A percentile compares a stretch with the other conserved stretches of the same genome.
Evolutionary conservation across 2,888 invertebrate species (phyloP).

Genomic region (Drosophila birchii): DNA sequence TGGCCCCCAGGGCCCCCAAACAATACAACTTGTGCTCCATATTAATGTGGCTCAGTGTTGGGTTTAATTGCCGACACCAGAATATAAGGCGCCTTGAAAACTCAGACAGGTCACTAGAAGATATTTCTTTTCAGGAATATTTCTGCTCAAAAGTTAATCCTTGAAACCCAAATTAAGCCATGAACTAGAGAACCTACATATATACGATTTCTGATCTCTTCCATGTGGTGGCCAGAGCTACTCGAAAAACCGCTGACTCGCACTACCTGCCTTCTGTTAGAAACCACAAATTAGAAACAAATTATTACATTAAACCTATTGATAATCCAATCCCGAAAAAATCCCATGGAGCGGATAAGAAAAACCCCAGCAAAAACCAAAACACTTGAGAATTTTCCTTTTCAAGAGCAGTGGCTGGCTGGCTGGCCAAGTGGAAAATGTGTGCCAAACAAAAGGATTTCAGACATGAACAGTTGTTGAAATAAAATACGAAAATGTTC

Average conservation of each 20-base stretch:
- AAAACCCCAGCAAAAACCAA: constrained; percentile 22
- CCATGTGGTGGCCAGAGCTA: constrained; percentile 34
- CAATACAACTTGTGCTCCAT: constrained; percentile 28
- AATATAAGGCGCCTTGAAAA: constrained; percentile 35
- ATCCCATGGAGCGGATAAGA: constrained; percentile 52
- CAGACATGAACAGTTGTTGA: constrained; percentile 66
- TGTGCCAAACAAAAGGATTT: constrained; percentile 41
- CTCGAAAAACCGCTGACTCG: constrained; percentile 32
- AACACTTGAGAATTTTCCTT: constrained; percentile 63
- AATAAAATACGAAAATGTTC: constrained; percentile 71
- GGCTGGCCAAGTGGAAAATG: constrained; percentile 70
- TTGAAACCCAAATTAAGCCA: constrained; percentile 20
- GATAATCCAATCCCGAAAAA: constrained; percentile 37
- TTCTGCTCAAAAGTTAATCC: constrained; percentile 19
- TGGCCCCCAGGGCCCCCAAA: constrained; percentile 35
- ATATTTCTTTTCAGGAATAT: not conserved
- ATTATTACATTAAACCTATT: constrained; percentile 56
- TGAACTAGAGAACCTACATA: constrained; percentile 20
- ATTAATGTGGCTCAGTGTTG: constrained; percentile 38
- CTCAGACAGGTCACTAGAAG: constrained; percentile 6
- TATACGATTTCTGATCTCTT: constrained; percentile 10
- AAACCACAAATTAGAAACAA: constrained; percentile 77
- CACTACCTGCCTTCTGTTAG: constrained; percentile 50
- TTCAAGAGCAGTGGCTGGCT: constrained; percentile 37
- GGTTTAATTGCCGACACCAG: constrained; percentile 43